Base-by-base conservation (phyloP, 1,140 invertebrate genomes). In the Polypedilum vanderplanki region DNA sequence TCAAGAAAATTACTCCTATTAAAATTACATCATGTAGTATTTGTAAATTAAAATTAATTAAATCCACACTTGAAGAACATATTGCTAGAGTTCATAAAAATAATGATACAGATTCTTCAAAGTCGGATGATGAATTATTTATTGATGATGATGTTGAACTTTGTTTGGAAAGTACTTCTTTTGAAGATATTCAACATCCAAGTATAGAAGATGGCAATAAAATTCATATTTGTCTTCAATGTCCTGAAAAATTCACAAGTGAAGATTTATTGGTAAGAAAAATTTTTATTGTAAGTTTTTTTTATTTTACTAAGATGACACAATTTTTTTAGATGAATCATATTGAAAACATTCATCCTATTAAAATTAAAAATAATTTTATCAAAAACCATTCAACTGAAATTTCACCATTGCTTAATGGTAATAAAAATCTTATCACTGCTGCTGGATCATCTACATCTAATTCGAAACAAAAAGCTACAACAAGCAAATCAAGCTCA, bases 81-180 rank as follows among this genome's bases (percentile, higher is more conserved):
- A 20, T 70, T 10, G 5, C 17, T 20, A 57, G 4, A 15, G 4
- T 4, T 3, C 46, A 57, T 57, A 18, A 18, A n/a, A 10, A 18
- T 18, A 22, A 70, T 70, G 17, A 20, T 18, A 7, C 7, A 3
- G 65, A 20, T 1, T 18, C 17, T 1, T 70, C 65, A 20, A 18
- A 70, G 5, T 18, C 17, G 20, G 65, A 20, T 20, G 9, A n/a
- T 20, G 17, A 70, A 7, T 18, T 70, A 3, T 9, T 18, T 8
- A 70, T 70, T 8, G 65, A 70, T 22, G 18, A 70, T 70, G 65
- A 70, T 22, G 65, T 70, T 10, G 65, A 70, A 18, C 10, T 70
- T 1, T 8, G n/a, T 7, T 18, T 70, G 65, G 20, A 70, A 15
- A 17, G 46, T 15, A 57, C 46, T 57, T 33, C 24, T 33, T 33